Percentiles rank a stretch among this genome's conserved stretches.
phyloP scores from a whole-genome alignment of 1,140 invertebrate genomes.

The Armadillidium nasatum region DNA sequence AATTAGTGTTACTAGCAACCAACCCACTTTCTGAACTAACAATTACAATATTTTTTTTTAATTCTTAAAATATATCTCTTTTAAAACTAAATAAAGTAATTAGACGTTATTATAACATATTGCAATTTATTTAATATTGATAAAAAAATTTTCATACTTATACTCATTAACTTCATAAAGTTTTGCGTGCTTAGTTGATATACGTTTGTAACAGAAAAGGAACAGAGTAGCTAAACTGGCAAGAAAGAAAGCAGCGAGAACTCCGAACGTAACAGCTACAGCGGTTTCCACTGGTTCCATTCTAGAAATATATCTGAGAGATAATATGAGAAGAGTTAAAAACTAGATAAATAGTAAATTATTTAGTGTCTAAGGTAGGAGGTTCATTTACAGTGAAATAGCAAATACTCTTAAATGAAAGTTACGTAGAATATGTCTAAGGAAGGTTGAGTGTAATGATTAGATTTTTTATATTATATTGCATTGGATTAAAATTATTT shows the following conservation, averaged over 20 bases:
- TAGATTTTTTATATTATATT: too few relatives aligned
- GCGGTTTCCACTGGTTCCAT: slow-evolving; percentile 57
- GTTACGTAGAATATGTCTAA: too few relatives aligned
- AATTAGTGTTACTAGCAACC: background rate
- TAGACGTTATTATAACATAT: background rate
- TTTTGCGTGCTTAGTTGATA: slow-evolving; percentile 23
- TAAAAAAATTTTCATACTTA: background rate
- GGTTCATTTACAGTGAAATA: too few relatives aligned
- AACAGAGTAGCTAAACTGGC: slow-evolving; percentile 62
- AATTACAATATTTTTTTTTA: background rate
- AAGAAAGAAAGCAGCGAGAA: slow-evolving; percentile 62
- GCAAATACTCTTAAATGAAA: too few relatives aligned
- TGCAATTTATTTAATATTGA: background rate
- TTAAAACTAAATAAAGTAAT: background rate
- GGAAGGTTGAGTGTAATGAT: too few relatives aligned
- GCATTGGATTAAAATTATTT: too few relatives aligned
- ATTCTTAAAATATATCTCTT: background rate
- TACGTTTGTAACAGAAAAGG: slow-evolving; percentile 57
- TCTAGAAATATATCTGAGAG: background rate
- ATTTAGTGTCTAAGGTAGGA: too few relatives aligned
- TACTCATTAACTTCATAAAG: slow-evolving; percentile 5
- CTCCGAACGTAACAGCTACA: slow-evolving; percentile 62
- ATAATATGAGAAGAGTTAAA: too few relatives aligned
- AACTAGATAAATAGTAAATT: too few relatives aligned
- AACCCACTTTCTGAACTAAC: background rate